Percentiles rank a stretch among this genome's conserved stretches.
These are phyloP conservation scores for Melolontha melolontha DNA, from an alignment of 2,888 invertebrate species.

Conservation along the genomic window DNA sequence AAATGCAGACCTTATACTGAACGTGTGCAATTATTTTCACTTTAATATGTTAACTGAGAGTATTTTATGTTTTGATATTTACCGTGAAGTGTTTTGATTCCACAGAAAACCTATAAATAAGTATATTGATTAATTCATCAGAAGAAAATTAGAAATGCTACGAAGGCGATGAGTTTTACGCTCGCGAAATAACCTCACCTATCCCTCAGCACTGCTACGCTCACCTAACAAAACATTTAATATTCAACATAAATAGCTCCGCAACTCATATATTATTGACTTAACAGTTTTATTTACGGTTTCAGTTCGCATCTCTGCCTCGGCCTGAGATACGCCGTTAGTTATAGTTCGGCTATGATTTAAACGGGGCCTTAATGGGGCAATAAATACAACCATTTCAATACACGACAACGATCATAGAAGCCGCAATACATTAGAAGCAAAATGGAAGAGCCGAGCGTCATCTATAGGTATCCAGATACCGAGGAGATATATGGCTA, in stretches of 20 bases:
- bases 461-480: slow-evolving; percentile 57
- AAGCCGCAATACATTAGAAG: slow-evolving; percentile 63
- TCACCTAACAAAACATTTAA: slow-evolving; percentile 40
- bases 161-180: slow-evolving; percentile 14
- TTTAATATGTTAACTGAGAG: too few relatives aligned
- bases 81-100: too few relatives aligned
- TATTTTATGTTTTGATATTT: too few relatives aligned
- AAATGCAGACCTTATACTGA: too few relatives aligned
- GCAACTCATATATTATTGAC: slow-evolving; percentile 45
- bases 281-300: slow-evolving; percentile 60
- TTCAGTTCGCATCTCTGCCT: slow-evolving; percentile 51
- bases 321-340: slow-evolving; percentile 62
- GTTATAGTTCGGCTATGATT: slow-evolving; percentile 71
- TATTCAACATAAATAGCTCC: slow-evolving; percentile 47
- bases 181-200: slow-evolving; percentile 27
- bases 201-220: slow-evolving; percentile 15
- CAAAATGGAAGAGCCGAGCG: slow-evolving; percentile 59
- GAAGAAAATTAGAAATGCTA: slow-evolving; percentile 21
- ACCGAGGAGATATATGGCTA: slow-evolving; percentile 57
- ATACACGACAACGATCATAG: slow-evolving; percentile 67
- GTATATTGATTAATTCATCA: slow-evolving; percentile 23
- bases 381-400: slow-evolving; percentile 73
- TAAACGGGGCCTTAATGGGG: slow-evolving; percentile 72
- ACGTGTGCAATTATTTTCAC: too few relatives aligned
- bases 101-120: background rate